Percentiles rank a stretch among this genome's conserved stretches.
Conservation (phyloP, 1,140 invertebrate genomes). For the Rhyzopertha dominica region DNA sequence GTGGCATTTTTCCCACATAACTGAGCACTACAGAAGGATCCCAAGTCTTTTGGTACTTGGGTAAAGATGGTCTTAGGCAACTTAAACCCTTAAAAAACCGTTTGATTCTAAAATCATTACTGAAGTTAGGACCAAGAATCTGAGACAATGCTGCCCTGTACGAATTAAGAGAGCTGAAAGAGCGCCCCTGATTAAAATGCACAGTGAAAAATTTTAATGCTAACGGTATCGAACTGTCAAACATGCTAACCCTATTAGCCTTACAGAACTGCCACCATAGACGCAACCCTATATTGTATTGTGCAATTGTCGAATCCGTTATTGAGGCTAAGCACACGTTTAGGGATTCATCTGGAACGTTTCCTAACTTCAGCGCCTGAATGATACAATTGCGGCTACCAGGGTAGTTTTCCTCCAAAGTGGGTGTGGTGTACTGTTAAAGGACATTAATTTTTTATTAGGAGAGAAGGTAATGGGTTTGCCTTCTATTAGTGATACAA, state of each 20-base stretch:
- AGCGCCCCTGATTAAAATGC: not conserved
- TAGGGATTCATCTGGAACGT: not conserved
- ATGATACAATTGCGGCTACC: constrained; percentile 1
- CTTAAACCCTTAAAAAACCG: constrained; percentile 9
- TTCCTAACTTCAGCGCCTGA: not conserved
- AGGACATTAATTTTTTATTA: too few species aligned
- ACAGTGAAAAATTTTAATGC: not conserved
- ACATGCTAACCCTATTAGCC: not conserved
- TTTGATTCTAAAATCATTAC: constrained; percentile 8
- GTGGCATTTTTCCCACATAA: constrained; percentile 1
- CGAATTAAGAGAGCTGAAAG: not conserved
- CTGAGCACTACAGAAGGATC: not conserved
- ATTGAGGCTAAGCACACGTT: constrained; percentile 3
- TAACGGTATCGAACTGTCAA: not conserved
- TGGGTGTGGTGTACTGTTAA: not conserved
- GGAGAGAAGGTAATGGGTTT: constrained; percentile 14
- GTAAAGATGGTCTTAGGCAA: not conserved
- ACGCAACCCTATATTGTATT: not conserved
- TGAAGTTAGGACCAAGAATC: not conserved
- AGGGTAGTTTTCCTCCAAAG: constrained; percentile 1
- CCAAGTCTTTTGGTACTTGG: constrained; percentile 8
- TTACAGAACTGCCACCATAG: constrained; percentile 1
- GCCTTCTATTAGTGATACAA: constrained; percentile 5
- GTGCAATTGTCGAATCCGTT: too few species aligned
- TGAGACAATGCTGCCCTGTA: constrained; percentile 2